phyloP scores from a whole-genome alignment of 2,888 invertebrate genomes.

The Stenoptilia bipunctidactyla region DNA sequence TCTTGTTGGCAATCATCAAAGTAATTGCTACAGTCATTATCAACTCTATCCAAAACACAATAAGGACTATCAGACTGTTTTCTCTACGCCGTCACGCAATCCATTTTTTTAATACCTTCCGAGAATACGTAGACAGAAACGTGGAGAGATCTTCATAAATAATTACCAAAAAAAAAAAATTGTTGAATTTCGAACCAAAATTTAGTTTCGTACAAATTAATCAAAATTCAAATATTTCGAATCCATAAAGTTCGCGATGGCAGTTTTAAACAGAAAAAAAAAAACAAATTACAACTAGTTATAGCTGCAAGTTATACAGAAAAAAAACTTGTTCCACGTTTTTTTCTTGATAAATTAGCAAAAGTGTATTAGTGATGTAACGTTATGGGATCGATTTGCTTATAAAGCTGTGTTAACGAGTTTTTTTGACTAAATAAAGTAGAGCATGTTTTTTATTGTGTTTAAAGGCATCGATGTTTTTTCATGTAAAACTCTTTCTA shows the following conservation, averaged over 20 bases:
- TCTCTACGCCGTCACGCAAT: neutral
- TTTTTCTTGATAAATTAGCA: neutral
- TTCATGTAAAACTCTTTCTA: too few species aligned
- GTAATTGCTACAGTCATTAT: constrained; percentile 26
- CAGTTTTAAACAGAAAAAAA: neutral
- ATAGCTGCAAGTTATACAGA: neutral
- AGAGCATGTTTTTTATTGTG: too few species aligned
- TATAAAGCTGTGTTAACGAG: neutral
- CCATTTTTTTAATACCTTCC: constrained; percentile 34
- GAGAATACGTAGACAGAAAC: constrained; percentile 47
- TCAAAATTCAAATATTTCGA: neutral
- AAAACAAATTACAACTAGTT: neutral
- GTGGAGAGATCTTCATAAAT: constrained; percentile 36
- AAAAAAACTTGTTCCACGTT: neutral
- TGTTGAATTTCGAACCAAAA: neutral
- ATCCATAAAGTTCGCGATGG: neutral
- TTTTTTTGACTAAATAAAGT: neutral
- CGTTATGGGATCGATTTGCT: neutral
- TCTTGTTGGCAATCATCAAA: constrained; percentile 33
- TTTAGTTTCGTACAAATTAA: neutral
- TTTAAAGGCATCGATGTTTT: too few species aligned
- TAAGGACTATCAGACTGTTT: constrained; percentile 17
- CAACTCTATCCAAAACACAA: constrained; percentile 24
- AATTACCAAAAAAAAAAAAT: constrained; percentile 19
- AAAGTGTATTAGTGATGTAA: neutral